Conservation (phyloP, 1,140 invertebrate genomes). For the Papilio helenus region DNA sequence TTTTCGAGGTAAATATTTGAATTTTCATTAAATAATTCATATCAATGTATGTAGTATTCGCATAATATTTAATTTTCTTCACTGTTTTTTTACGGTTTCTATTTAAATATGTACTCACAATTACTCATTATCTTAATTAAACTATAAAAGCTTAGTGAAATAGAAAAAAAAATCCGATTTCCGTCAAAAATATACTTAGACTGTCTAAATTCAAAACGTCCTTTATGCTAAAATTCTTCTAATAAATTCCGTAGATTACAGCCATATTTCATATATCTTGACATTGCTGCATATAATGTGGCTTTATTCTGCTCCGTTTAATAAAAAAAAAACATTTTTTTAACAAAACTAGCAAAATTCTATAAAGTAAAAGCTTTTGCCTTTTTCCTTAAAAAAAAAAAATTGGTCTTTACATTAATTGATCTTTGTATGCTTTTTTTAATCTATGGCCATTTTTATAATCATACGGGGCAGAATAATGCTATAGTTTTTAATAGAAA, state of each 20-base stretch:
- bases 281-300: background rate
- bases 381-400: background rate
- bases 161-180: slow-evolving; percentile 2
- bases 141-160: background rate
- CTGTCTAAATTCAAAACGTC: slow-evolving; percentile 38
- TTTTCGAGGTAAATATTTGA: slow-evolving; percentile 1
- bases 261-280: background rate
- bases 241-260: background rate
- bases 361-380: background rate
- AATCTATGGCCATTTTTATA: background rate
- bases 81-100: background rate
- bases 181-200: slow-evolving; percentile 36
- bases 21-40: slow-evolving; percentile 31
- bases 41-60: slow-evolving; percentile 17
- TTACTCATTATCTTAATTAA: background rate
- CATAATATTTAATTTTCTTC: background rate
- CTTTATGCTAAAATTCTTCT: slow-evolving; percentile 18
- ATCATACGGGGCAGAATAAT: background rate
- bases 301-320: background rate
- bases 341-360: background rate
- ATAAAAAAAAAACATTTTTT: background rate
- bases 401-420: background rate
- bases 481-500: background rate
- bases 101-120: background rate
- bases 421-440: background rate